These are phyloP conservation scores for Platycnemis pennipes DNA, from an alignment of 2,888 invertebrate genomes.

Conservation along the genomic window DNA sequence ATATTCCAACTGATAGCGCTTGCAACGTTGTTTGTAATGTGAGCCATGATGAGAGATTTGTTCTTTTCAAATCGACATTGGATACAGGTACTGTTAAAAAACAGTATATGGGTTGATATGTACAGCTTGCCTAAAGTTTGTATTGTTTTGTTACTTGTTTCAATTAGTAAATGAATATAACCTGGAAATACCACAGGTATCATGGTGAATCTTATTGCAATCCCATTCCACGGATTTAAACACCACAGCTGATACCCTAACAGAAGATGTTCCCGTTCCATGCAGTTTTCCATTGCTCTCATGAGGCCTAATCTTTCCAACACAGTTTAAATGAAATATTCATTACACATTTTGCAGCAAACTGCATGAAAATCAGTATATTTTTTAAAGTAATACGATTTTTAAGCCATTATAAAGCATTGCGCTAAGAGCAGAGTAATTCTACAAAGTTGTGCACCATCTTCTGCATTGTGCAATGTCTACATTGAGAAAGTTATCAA, in stretches of 20 bases:
- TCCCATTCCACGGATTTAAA: background rate
- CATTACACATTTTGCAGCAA: too few relatives aligned
- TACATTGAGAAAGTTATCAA: too few relatives aligned
- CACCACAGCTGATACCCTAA: background rate
- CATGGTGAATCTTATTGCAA: background rate
- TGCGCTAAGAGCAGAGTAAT: too few relatives aligned
- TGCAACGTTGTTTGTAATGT: background rate
- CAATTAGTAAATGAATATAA: constrained; percentile 17
- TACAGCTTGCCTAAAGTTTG: constrained; percentile 18
- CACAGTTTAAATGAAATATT: too few relatives aligned
- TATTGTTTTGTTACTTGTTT: constrained; percentile 28
- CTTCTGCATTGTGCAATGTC: too few relatives aligned
- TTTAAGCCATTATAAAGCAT: too few relatives aligned
- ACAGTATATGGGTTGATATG: background rate
- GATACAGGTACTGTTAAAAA: background rate
- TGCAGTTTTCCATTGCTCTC: too few relatives aligned
- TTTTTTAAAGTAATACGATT: too few relatives aligned
- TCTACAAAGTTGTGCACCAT: too few relatives aligned
- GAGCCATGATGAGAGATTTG: background rate
- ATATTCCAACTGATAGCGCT: background rate
- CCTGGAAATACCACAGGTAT: background rate
- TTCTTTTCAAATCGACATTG: background rate
- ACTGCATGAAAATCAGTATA: too few relatives aligned
- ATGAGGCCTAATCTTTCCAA: too few relatives aligned
- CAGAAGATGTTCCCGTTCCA: background rate